These are phyloP conservation scores for Tetheella fluctuosa DNA, from an alignment of 2,888 invertebrate species.

Conservation along the genomic window DNA sequence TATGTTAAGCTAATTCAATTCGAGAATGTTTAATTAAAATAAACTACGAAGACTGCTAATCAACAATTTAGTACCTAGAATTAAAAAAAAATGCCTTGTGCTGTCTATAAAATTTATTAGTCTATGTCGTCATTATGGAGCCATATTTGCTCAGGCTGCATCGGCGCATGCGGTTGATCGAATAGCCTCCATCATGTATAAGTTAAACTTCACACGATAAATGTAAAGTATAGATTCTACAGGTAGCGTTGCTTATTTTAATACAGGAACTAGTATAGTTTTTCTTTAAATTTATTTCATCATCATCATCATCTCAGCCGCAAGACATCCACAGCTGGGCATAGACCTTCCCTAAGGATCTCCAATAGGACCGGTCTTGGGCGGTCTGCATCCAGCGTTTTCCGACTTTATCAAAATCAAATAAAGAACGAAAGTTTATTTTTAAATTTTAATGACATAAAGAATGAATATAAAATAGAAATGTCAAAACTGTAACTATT, in stretches of 20 bases:
- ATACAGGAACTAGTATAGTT: too few relatives aligned
- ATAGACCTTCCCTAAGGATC: too few relatives aligned
- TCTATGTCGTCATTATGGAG: conserved; percentile 56
- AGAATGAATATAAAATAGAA: background rate
- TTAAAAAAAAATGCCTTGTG: too few relatives aligned
- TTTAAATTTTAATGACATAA: background rate
- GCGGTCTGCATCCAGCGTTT: too few relatives aligned
- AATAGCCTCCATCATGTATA: conserved; percentile 25
- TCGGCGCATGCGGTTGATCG: conserved; percentile 31
- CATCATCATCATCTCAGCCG: too few relatives aligned
- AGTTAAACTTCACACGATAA: conserved; percentile 27
- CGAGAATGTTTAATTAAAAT: too few relatives aligned
- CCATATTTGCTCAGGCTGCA: conserved; percentile 60
- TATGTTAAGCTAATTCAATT: too few relatives aligned
- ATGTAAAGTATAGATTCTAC: background rate
- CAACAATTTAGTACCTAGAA: too few relatives aligned
- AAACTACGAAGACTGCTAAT: too few relatives aligned
- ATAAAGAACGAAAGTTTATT: background rate
- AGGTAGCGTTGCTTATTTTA: background rate
- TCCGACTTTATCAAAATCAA: background rate
- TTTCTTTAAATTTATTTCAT: too few relatives aligned
- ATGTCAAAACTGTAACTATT: background rate
- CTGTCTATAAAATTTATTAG: conserved; percentile 28
- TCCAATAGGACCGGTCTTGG: too few relatives aligned
- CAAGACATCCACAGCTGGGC: too few relatives aligned